phyloP scores from a whole-genome alignment of 2,113 vertebrate species.

The Oryzias javanicus region DNA sequence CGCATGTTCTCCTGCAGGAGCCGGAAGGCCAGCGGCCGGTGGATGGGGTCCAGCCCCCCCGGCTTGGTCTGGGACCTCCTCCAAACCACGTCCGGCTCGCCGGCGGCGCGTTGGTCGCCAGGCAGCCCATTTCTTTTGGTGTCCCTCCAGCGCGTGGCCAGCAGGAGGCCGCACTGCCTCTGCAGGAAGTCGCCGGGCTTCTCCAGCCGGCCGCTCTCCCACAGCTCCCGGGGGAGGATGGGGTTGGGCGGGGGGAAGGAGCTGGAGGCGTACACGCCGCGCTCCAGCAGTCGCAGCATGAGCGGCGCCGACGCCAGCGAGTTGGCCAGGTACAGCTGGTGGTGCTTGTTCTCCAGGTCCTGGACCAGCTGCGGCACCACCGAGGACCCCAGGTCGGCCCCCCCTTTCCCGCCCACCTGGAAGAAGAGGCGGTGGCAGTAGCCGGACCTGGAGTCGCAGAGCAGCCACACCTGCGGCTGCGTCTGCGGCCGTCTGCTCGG shows the following conservation, averaged over 20 bases:
- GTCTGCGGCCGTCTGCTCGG: conserved; percentile 23
- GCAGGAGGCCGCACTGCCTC: conserved; percentile 60
- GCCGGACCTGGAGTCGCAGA: conserved; percentile 81
- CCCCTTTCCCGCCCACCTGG: conserved; percentile 39
- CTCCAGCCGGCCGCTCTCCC: conserved; percentile 60
- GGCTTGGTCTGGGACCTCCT: conserved; percentile 65
- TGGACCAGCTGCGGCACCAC: conserved; percentile 70
- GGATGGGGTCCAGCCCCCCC: conserved; percentile 65
- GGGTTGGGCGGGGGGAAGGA: conserved; percentile 62
- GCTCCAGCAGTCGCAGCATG: conserved; percentile 64
- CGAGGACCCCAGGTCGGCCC: conserved; percentile 45
- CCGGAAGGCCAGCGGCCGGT: conserved; percentile 72
- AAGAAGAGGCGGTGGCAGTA: conserved; percentile 78
- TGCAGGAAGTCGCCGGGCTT: conserved; percentile 73
- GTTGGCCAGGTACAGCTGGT: conserved; percentile 75
- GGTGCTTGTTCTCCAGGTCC: conserved; percentile 67
- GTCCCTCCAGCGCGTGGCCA: conserved; percentile 79
- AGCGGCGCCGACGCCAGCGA: conserved; percentile 65
- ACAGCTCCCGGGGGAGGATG: conserved; percentile 64
- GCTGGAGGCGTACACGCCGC: conserved; percentile 71
- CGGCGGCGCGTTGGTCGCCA: conserved; percentile 73
- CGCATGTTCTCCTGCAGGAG: conserved; percentile 82
- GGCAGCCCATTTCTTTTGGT: conserved; percentile 77
- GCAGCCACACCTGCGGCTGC: conserved; percentile 76
- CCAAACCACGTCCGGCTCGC: conserved; percentile 72